Conservation (phyloP, 2,888 invertebrate genomes). For the Carterocephalus palaemon region DNA sequence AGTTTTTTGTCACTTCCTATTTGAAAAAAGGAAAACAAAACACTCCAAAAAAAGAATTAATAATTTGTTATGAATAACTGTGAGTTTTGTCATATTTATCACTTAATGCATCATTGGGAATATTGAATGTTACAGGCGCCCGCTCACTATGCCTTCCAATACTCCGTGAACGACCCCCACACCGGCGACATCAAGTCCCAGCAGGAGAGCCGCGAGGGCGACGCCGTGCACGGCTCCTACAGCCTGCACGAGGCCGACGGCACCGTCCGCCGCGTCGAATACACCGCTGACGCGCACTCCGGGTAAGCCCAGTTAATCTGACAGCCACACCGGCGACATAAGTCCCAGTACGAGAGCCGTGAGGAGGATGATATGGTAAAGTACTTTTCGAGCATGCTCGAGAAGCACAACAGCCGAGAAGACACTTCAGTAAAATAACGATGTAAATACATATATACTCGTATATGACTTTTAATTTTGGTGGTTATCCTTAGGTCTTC, state of each 20-base stretch:
- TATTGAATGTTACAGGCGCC: background rate
- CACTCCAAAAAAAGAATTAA: background rate
- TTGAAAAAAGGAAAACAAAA: too few relatives aligned
- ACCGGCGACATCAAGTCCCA: conserved; percentile 77
- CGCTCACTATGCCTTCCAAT: too few relatives aligned
- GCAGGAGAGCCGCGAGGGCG: conserved; percentile 63
- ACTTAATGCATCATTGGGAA: too few relatives aligned
- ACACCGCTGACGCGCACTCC: conserved; percentile 74
- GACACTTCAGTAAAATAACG: too few relatives aligned
- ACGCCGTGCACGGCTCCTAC: conserved; percentile 62
- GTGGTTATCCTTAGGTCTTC: too few relatives aligned
- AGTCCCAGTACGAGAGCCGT: too few relatives aligned
- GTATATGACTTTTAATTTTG: too few relatives aligned
- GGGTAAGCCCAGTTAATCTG: conserved; percentile 41
- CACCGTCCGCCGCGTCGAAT: conserved; percentile 75
- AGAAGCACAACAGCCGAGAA: too few relatives aligned
- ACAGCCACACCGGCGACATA: too few relatives aligned
- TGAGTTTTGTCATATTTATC: background rate
- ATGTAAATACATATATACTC: too few relatives aligned
- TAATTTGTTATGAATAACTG: background rate
- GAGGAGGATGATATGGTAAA: too few relatives aligned
- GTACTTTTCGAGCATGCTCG: conserved; percentile 73
- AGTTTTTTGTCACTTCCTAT: too few relatives aligned
- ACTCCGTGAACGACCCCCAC: conserved; percentile 62
- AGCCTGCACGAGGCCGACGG: conserved; percentile 74